Evolutionary conservation across 2,113 vertebrate genomes (phyloP).

Genomic region (Chloropsis cyanopogon): DNA sequence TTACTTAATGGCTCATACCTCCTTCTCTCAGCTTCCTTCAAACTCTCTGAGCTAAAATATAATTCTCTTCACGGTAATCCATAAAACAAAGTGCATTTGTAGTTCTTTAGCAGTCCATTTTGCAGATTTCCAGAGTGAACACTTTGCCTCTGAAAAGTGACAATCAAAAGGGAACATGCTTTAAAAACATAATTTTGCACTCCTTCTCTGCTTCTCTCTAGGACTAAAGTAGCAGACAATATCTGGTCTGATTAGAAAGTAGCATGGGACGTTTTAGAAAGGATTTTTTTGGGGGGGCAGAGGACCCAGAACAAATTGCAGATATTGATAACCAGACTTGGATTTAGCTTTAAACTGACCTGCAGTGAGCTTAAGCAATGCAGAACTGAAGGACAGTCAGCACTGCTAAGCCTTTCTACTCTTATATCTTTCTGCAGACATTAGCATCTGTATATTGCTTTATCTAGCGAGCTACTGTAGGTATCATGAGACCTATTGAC

Average conservation of each 20-base stretch:
- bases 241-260: not conserved
- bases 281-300: not conserved
- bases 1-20: not conserved
- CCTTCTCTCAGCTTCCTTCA: not conserved
- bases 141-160: not conserved
- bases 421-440: not conserved
- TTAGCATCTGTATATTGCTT: not conserved
- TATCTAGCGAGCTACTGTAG: conserved; percentile 22
- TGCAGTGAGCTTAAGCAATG: not conserved
- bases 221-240: not conserved
- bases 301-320: not conserved
- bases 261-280: not conserved
- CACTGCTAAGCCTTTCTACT: not conserved
- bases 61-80: not conserved
- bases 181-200: not conserved
- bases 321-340: not conserved
- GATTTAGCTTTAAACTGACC: not conserved
- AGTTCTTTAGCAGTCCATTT: not conserved
- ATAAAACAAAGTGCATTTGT: not conserved
- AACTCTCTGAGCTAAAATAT: not conserved
- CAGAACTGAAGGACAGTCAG: not conserved
- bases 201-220: not conserved
- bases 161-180: not conserved
- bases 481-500: conserved; percentile 60
- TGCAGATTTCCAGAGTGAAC: not conserved